Percentiles rank a stretch among this genome's conserved stretches.
Evolutionary conservation across 2,888 invertebrate species (phyloP).

Genomic region (Stictocephala bisonia): DNA sequence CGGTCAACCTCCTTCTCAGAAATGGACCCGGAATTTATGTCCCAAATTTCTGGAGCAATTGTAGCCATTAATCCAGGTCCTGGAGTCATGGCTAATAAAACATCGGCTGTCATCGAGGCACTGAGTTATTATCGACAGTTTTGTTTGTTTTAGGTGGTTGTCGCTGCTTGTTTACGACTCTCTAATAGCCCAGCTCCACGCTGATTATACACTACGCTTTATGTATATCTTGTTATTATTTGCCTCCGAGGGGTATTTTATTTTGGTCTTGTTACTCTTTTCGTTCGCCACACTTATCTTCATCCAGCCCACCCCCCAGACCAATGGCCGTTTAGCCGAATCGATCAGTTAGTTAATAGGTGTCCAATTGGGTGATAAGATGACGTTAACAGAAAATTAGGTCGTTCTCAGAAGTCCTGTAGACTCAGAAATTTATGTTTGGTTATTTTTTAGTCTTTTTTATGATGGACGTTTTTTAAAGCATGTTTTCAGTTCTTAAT

Average conservation of each 20-base stretch:
- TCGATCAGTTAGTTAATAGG: too few relatives aligned
- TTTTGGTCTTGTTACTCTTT: constrained; percentile 28
- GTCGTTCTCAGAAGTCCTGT: too few relatives aligned
- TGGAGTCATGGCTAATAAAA: constrained; percentile 20
- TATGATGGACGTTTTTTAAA: too few relatives aligned
- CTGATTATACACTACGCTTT: constrained; percentile 31
- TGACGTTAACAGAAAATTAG: too few relatives aligned
- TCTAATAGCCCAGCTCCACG: constrained; percentile 1
- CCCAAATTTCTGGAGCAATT: neutral
- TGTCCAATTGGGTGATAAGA: too few relatives aligned
- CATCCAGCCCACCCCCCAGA: too few relatives aligned
- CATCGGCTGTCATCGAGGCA: constrained; percentile 13
- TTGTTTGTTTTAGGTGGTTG: constrained; percentile 30
- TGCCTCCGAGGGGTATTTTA: constrained; percentile 3
- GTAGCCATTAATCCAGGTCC: constrained; percentile 2
- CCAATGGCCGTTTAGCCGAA: too few relatives aligned
- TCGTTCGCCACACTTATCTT: constrained; percentile 27
- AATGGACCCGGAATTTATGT: constrained; percentile 17
- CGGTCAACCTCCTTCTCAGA: neutral
- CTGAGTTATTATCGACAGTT: too few relatives aligned
- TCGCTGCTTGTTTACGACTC: neutral
- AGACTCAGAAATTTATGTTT: too few relatives aligned
- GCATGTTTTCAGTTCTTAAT: too few relatives aligned
- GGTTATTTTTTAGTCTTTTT: too few relatives aligned
- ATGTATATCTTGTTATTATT: constrained; percentile 39